Base-by-base conservation (phyloP, 2,113 vertebrate species). In the Tinamus guttatus region DNA sequence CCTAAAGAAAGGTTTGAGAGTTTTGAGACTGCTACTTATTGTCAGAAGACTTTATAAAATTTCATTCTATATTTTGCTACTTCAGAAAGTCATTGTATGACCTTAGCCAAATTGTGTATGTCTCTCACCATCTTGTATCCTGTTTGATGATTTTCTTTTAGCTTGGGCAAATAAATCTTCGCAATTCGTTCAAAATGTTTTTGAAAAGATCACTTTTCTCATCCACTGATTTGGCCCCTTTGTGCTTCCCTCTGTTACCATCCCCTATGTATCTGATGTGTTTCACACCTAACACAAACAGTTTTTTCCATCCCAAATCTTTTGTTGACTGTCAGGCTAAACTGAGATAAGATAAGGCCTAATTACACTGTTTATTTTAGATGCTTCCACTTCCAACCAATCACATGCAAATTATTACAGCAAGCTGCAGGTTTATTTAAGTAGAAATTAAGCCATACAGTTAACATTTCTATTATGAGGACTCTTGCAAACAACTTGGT, bases 401-500 rank as follows among this genome's bases (percentile, higher is more conserved):
- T 86, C 85, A 81, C 28, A 47, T 41, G 60, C 30, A 25, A 40
- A 43, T 73, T 92, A 81, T 84, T 64, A 60, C 74, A 89, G 77
- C 81, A 93, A 89, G 52, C 62, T 79, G 74, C 25, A 92, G 86
- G 89, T 92, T 96, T 92, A 81, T 93, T 92, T 91, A 95, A 96
- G 93, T 38, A 93, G 77, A 94, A 87, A 93, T 94, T 87, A 84
- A 87, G 67, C 84, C 38, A 38, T 51, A 87, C 17, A 81, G 91
- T 73, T 87, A 92, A 86, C 12, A 11, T 91, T 96, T 89, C 89
- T 79, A 85, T 94, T 92, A 93, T 32, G 32, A 87, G 52, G 47
- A 86, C 43, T 92, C 81, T 82, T 73, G 73, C 62, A 95, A 97
- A 94, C 86, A 97, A 97, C 69, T 92, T 87, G 40, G 81, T 96